Percentiles rank a stretch among this genome's conserved stretches.
Evolutionary conservation across 2,888 invertebrate species (phyloP).

Genomic region (Aleiodes testaceus): DNA sequence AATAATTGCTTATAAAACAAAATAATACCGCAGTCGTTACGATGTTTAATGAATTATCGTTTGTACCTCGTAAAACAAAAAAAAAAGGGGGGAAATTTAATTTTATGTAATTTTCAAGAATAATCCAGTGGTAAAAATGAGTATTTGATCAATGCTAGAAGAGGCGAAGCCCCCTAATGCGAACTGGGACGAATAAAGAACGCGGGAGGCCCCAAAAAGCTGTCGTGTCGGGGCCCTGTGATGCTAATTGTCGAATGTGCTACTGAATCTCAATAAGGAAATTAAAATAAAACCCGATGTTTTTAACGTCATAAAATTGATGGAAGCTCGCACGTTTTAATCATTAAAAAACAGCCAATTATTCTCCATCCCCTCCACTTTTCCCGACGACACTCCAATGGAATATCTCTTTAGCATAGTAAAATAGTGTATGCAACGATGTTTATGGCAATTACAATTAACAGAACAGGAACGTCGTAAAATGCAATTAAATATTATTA

Average conservation of each 20-base stretch:
- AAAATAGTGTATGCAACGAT: constrained; percentile 50
- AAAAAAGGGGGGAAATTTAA: too few species aligned
- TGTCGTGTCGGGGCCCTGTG: constrained; percentile 26
- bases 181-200: constrained; percentile 31
- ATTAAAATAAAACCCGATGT: not conserved
- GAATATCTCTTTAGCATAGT: constrained; percentile 49
- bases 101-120: constrained; percentile 1
- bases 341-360: too few species aligned
- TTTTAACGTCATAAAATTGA: too few species aligned
- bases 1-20: not conserved
- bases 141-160: too few species aligned
- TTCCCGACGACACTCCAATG: constrained; percentile 51
- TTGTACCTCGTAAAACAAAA: not conserved
- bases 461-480: constrained; percentile 70
- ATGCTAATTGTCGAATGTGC: constrained; percentile 33
- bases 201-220: constrained; percentile 39
- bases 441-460: constrained; percentile 70
- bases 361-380: not conserved
- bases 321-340: too few species aligned
- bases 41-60: constrained; percentile 43
- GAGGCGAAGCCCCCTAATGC: constrained; percentile 39
- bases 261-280: constrained; percentile 28
- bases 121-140: constrained; percentile 1
- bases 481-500: constrained; percentile 72
- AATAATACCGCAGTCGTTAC: not conserved